Conservation (phyloP, 2,113 vertebrate species). For the Callopanchax toddi region DNA sequence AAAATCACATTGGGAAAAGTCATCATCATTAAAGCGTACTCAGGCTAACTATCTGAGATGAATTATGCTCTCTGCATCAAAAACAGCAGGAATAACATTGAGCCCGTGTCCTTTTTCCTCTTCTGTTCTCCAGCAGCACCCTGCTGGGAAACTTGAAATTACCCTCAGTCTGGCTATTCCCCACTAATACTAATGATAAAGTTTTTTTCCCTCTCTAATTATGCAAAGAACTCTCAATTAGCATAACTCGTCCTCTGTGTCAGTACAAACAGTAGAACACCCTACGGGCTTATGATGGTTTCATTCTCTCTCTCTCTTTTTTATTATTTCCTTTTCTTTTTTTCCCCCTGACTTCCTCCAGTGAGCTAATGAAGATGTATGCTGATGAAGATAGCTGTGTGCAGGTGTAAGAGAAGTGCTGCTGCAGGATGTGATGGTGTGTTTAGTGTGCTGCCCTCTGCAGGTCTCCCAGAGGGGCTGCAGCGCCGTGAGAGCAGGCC, state of each 20-base stretch:
- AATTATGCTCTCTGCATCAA: constrained; percentile 75
- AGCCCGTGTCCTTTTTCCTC: constrained; percentile 72
- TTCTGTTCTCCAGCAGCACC: constrained; percentile 68
- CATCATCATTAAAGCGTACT: constrained; percentile 81
- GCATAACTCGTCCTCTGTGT: constrained; percentile 85
- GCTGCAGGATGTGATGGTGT: constrained; percentile 9
- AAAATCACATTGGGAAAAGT: constrained; percentile 80
- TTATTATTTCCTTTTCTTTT: constrained; percentile 31
- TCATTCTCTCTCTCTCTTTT: constrained; percentile 67
- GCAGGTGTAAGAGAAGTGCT: constrained; percentile 60
- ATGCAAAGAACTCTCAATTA: constrained; percentile 85
- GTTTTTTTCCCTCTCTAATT: constrained; percentile 79
- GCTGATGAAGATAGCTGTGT: constrained; percentile 69
- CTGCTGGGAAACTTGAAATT: constrained; percentile 83
- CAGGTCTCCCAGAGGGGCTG: constrained; percentile 47
- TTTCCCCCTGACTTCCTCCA: constrained; percentile 36
- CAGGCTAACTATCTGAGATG: constrained; percentile 78
- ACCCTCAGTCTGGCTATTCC: constrained; percentile 79
- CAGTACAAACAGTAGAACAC: constrained; percentile 80
- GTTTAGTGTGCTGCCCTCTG: constrained; percentile 66
- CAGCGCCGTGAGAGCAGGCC: constrained; percentile 37
- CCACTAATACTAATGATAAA: constrained; percentile 82
- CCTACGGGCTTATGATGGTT: constrained; percentile 73
- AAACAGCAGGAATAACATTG: constrained; percentile 78
- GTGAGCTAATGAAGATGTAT: constrained; percentile 74